Evolutionary conservation across 2,113 vertebrate species (phyloP).

Genomic region (Zosterops hypoxanthus): DNA sequence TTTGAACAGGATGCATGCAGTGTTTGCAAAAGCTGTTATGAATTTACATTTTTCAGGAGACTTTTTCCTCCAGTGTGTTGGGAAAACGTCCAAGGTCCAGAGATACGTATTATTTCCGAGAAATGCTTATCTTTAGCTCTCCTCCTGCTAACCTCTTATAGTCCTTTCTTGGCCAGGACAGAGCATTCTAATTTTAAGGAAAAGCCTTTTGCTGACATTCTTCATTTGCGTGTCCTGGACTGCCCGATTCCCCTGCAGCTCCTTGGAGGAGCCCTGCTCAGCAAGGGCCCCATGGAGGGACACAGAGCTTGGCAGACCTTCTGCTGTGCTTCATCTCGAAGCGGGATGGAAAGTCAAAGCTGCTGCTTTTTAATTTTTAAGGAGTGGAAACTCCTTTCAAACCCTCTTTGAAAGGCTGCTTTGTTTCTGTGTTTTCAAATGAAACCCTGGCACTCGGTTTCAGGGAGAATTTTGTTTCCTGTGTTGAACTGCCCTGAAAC

Average conservation of each 20-base stretch:
- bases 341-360: slow-evolving; percentile 19
- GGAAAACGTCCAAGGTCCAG: background rate
- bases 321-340: background rate
- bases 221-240: background rate
- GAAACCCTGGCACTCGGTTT: background rate
- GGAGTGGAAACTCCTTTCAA: slow-evolving; percentile 36
- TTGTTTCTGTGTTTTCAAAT: slow-evolving; percentile 28
- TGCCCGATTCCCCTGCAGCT: background rate
- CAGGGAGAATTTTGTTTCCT: slow-evolving; percentile 27
- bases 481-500: background rate
- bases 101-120: background rate
- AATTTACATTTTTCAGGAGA: slow-evolving; percentile 34
- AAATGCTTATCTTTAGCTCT: slow-evolving; percentile 30
- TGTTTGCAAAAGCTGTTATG: background rate
- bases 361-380: slow-evolving; percentile 18
- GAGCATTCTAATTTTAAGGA: background rate
- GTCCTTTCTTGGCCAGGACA: background rate
- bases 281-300: background rate
- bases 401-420: slow-evolving; percentile 36
- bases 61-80: background rate
- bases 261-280: background rate
- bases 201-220: background rate
- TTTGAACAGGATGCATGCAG: background rate
- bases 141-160: background rate
- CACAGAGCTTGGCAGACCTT: background rate